Base-by-base conservation (phyloP, 2,888 invertebrate species). In the Meloe dianella region DNA sequence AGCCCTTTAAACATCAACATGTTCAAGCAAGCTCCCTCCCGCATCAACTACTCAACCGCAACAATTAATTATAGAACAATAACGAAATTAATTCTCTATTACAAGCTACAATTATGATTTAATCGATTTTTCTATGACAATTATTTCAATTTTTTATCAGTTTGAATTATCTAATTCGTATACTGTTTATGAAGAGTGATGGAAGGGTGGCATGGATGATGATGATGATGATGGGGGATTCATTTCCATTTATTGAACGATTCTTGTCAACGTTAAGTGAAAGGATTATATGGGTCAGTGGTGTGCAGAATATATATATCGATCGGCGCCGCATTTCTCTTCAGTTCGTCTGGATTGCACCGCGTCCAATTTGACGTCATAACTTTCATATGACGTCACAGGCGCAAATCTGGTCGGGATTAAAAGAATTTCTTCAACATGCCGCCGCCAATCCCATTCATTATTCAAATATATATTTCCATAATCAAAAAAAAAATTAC, bases 281-380 rank as follows among this genome's bases (percentile, higher is more conserved):
- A 78, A 79, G 77, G 78, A 67, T 64, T 75, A 81, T 81, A 79
- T 82, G 81, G 82, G 82, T 82, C 82, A 82, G 79, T 81, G 76
- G n/a, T 78, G 81, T 78, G 77, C 77, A 74, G 64, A 65, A 65
- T 64, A 62, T n/a, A n/a, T n/a, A n/a, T 77, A 79, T 79, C 79
- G 79, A 79, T 70, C 73, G 64, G 61, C 65, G 57, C n/a, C 41
- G 64, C 68, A 29, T 32, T 29, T 68, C 70, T 69, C 47, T 63
- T 60, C 67, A 70, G 74, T 41, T 70, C 74, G 74, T 68, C 66
- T 72, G 76, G 68, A 70, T 64, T 71, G 70, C 73, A 74, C 72
- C 75, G 76, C 74, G 76, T 72, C 71, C 57, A 64, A 63, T 59
- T 54, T 68, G 71, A 78, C 79, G 79, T 78, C 78, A 77, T 73